Evolutionary conservation across 2,797 vertebrate genomes (phyloP).

Genomic region (Tokudaia tokunoshimensis): DNA sequence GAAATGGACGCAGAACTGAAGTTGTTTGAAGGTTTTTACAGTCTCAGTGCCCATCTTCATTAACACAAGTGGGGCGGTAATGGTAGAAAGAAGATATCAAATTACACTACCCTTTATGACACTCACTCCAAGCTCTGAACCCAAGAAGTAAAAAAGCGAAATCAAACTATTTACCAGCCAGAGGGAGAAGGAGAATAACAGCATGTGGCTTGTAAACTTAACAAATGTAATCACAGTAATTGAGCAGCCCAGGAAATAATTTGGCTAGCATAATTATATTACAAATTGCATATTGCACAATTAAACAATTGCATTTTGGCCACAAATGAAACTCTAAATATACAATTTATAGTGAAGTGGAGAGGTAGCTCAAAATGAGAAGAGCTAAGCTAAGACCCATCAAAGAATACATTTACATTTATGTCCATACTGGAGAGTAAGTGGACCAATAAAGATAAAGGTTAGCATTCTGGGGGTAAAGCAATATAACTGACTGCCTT

Average conservation of each 20-base stretch:
- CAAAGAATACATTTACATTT: conserved; percentile 62
- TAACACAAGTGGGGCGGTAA: conserved; percentile 82
- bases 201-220: conserved; percentile 85
- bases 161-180: conserved; percentile 85
- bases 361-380: conserved; percentile 74
- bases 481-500: background rate
- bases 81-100: conserved; percentile 66
- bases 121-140: conserved; percentile 73
- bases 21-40: conserved; percentile 75
- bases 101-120: conserved; percentile 68
- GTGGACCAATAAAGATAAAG: conserved; percentile 57
- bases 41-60: conserved; percentile 81
- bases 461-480: conserved; percentile 21
- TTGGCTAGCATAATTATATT: conserved; percentile 84
- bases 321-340: conserved; percentile 82
- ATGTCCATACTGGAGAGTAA: conserved; percentile 23
- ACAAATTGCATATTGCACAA: conserved; percentile 84
- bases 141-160: conserved; percentile 81
- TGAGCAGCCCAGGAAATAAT: conserved; percentile 86
- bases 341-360: conserved; percentile 81
- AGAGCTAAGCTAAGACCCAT: conserved; percentile 63
- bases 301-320: conserved; percentile 84
- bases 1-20: conserved; percentile 83
- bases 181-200: conserved; percentile 80
- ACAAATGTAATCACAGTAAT: conserved; percentile 87